Base-by-base conservation (phyloP, 1,140 invertebrate species). In the Drosophila mojavensis region DNA sequence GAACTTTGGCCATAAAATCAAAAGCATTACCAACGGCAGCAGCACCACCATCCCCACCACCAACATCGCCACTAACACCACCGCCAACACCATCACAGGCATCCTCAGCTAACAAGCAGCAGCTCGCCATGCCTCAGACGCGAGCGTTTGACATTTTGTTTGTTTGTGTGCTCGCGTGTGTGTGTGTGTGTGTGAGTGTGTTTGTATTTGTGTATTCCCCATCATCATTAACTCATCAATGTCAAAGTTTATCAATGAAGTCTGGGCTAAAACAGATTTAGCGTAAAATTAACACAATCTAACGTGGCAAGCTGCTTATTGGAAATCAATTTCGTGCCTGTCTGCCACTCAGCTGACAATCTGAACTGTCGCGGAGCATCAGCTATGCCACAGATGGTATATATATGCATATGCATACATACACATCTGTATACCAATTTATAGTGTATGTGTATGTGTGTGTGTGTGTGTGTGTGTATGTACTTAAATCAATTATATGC, bases 161-260 rank as follows among this genome's bases (percentile, higher is more conserved):
- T 79, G 67, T 47, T 56, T 58, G 43, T 36, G 69, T 63, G 75
- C 43, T 33, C 41, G 59, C 0, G 30, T 61, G 28, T 55, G 41
- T 64, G 63, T 59, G 39, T 67, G 10, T 68, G 54, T 51, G 69
- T 63, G 75, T 62, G 36, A 59, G 43, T 74, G 54, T 65, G 54
- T 62, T 39, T 48, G 48, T 61, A 20, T 55, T 41, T 67, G 63
- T 62, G 39, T 63, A 43, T 66, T 47, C 64, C 36, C 79, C 84
- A 88, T 88, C 84, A 88, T 89, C 84, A 88, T 88, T 88, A 88
- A 88, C 70, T 89, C 80, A 89, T 88, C 84, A 88, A 84, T 89
- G 84, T 88, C 84, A 89, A 81, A 89, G 84, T 84, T 89, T 77
- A 81, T 90, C 85, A 88, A 88, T 82, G 83, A 75, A 75, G 71